Evolutionary conservation across 2,113 vertebrate species (phyloP).

Genomic region (Vicugna pacos): DNA sequence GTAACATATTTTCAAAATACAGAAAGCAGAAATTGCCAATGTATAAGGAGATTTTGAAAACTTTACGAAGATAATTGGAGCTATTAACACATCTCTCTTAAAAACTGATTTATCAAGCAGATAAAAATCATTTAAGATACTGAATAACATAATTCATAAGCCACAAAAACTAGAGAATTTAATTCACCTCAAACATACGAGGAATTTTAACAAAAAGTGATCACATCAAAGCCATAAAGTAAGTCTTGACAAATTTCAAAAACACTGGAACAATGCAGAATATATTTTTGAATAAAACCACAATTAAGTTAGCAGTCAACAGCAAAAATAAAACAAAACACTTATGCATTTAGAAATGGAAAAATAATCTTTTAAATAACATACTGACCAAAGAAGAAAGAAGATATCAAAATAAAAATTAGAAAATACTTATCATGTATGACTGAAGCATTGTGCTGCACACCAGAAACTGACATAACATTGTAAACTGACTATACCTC

Average conservation of each 20-base stretch:
- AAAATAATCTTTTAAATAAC: background rate
- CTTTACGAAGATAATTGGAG: background rate
- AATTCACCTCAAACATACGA: background rate
- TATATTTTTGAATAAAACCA: background rate
- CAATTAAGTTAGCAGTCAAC: background rate
- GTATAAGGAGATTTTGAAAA: background rate
- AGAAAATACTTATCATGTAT: background rate
- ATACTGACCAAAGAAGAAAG: background rate
- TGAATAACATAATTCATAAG: background rate
- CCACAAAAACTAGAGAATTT: background rate
- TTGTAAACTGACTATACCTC: no score
- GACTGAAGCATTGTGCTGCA: no score
- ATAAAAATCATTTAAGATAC: background rate
- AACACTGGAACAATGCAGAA: background rate
- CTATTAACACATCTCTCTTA: background rate
- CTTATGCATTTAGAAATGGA: background rate
- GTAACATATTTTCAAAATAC: background rate
- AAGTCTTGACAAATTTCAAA: slow-evolving; percentile 1
- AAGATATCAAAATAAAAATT: background rate
- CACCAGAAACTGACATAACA: no score
- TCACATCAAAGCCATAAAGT: background rate
- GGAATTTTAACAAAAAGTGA: background rate
- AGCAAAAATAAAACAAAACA: slow-evolving; percentile 10
- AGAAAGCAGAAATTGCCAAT: background rate
- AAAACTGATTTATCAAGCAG: background rate